Evolutionary conservation across 2,797 vertebrate species (phyloP), one percentile per base, ranked within the genome.

Genomic region (Molossus molossus): DNA sequence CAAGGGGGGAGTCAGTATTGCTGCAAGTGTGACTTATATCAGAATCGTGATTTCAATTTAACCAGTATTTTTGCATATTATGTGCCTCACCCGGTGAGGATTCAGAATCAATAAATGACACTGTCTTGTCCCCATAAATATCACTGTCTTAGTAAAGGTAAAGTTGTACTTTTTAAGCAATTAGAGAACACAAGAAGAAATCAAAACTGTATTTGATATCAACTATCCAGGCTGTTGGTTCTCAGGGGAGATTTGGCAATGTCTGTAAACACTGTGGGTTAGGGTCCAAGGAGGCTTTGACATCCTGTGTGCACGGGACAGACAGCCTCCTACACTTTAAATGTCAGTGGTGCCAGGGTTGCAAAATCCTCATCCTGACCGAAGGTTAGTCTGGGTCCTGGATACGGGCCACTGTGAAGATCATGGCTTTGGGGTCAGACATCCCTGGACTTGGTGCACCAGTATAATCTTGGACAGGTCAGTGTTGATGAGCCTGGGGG

Each of bases 21-120:
- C 87, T 96, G 89, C 67, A 64, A 40, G 25, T 64, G 15, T 93
- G 83, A 64, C 45, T 94, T 72, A 9, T 65, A 12, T 70, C 91
- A 83, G 53, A 82, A 82, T 62, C 77, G 45, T 50, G 40, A 45
- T 73, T 57, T 57, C 67, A 37, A 73, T 70, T 50, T 45, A 65
- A 85, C 40, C 57, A 69, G 11, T 58, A n/a, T 50, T 89, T 95
- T 79, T 70, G 65, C 45, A 27, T 40, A 21, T 21, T 53, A 25
- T 37, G 40, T 82, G 75, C 17, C 6, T 67, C 73, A 58, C 45
- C 77, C 23, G 64, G 53, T 15, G 18, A 94, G 9, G 53, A 81
- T 62, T 86, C 13, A 64, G 77, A 96, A 84, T 65, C 53, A 69
- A 87, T 84, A 48, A 81, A 62, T 37, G 67, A 33, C 29, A 60